phyloP scores from a whole-genome alignment of 2,797 vertebrate species.

The Falco novaeseelandiae region DNA sequence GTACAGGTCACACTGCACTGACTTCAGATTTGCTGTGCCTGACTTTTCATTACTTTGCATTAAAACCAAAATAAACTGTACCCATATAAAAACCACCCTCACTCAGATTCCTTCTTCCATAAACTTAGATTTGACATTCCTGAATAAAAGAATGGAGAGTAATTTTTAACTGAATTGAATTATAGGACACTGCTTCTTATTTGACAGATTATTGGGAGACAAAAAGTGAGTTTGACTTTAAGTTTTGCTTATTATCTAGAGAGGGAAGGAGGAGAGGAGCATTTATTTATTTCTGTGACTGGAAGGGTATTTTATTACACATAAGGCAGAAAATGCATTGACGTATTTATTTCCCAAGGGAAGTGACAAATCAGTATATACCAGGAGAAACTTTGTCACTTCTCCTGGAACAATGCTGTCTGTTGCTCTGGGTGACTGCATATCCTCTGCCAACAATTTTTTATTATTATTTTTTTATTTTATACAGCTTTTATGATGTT shows the following conservation, averaged over 20 bases:
- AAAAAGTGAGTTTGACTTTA: not conserved
- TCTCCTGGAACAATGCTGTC: slow-evolving; percentile 37
- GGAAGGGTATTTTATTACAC: slow-evolving; percentile 43
- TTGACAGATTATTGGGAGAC: not conserved
- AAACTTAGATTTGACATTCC: not conserved
- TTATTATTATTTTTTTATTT: not conserved
- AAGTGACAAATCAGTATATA: slow-evolving; percentile 55
- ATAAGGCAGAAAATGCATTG: slow-evolving; percentile 33
- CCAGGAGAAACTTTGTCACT: slow-evolving; percentile 47
- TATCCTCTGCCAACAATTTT: not conserved
- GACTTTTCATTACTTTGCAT: not conserved
- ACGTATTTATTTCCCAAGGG: slow-evolving; percentile 54
- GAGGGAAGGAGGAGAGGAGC: not conserved
- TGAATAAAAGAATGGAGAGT: not conserved
- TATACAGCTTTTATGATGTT: not conserved
- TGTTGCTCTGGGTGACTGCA: slow-evolving; percentile 39
- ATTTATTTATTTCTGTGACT: slow-evolving; percentile 41
- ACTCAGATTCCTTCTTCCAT: not conserved
- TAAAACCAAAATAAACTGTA: not conserved
- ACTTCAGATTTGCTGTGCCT: not conserved
- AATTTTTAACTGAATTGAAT: not conserved
- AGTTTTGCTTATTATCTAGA: slow-evolving; percentile 28
- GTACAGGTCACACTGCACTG: accelerated
- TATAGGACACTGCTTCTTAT: not conserved
- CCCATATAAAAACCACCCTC: not conserved